phyloP scores from a whole-genome alignment of 2,113 vertebrate species.

The Vombatus ursinus region DNA sequence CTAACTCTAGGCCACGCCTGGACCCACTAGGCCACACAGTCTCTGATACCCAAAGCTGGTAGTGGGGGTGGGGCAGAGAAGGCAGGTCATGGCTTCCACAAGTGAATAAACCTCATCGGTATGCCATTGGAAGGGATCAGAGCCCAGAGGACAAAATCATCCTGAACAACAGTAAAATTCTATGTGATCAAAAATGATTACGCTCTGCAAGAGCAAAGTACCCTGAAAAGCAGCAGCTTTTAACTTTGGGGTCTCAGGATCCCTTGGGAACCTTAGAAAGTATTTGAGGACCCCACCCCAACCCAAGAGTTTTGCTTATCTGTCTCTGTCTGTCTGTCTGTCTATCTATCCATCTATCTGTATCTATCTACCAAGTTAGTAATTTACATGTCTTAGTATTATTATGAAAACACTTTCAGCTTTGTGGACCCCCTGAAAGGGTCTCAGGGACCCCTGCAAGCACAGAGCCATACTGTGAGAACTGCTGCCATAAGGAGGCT shows the following conservation, averaged over 20 bases:
- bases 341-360: no score
- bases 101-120: background rate
- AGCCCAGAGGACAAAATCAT: background rate
- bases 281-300: background rate
- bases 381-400: background rate
- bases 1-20: background rate
- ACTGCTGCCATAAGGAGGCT: background rate
- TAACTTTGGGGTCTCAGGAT: background rate
- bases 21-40: background rate
- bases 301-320: background rate
- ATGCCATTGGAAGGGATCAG: background rate
- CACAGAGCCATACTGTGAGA: background rate
- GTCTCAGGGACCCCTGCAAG: background rate
- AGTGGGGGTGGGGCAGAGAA: background rate
- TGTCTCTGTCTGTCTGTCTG: no score
- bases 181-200: background rate
- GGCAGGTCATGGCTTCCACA: background rate
- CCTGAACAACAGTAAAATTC: background rate
- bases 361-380: background rate
- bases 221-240: background rate
- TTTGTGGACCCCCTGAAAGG: background rate
- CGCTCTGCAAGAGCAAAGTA: background rate
- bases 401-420: background rate
- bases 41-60: background rate
- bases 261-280: background rate